Percentiles rank a stretch among this genome's conserved stretches.
phyloP scores from a whole-genome alignment of 2,797 vertebrate genomes.

The Balearica regulorum region DNA sequence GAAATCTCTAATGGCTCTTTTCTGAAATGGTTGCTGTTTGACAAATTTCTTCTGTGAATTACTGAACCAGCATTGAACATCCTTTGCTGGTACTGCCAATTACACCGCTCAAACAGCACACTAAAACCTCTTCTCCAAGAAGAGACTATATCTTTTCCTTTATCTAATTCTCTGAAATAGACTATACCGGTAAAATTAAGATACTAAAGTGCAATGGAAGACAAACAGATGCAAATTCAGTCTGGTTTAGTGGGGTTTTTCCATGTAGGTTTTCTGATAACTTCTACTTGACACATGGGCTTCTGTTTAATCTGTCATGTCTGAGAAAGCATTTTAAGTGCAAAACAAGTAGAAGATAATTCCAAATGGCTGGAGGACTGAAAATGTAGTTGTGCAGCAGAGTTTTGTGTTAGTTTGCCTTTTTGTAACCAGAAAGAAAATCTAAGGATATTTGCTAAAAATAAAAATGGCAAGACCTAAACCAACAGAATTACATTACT shows the following conservation, averaged over 20 bases:
- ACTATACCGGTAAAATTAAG: background rate
- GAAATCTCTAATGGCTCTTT: background rate
- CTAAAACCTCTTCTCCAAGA: background rate
- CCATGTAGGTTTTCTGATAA: background rate
- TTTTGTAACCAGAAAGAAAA: background rate
- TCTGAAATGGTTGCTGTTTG: background rate
- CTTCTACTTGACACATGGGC: background rate
- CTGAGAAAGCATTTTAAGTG: background rate
- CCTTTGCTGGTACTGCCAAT: background rate
- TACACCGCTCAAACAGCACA: fast-evolving
- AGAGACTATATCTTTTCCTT: background rate
- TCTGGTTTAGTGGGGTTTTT: background rate
- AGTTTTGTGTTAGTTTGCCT: background rate
- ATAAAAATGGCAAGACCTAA: background rate
- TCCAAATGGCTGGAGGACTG: background rate
- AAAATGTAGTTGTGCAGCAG: background rate
- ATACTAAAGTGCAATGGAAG: background rate
- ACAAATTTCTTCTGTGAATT: background rate
- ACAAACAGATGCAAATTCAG: background rate
- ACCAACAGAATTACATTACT: background rate
- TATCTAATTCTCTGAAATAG: background rate
- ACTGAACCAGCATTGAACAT: background rate
- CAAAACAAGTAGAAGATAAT: slow-evolving; percentile 3
- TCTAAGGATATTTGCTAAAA: background rate
- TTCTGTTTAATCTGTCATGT: background rate